Evolutionary conservation across 2,113 vertebrate genomes (phyloP).

Genomic region (Nematolebias whitei): DNA sequence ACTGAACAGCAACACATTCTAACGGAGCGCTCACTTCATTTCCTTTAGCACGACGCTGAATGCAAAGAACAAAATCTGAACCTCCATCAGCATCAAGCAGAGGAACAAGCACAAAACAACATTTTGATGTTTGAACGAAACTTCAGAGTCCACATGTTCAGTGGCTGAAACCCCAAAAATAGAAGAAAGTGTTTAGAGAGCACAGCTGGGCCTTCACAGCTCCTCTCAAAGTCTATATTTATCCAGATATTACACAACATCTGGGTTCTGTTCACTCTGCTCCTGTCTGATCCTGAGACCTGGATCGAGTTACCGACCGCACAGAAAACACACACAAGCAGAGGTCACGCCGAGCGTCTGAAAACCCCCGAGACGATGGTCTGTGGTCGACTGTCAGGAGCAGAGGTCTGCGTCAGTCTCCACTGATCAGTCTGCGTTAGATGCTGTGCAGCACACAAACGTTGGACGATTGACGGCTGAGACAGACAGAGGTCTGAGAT

Average conservation of each 20-base stretch:
- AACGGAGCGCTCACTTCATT: too few relatives aligned
- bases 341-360: slow-evolving; percentile 37
- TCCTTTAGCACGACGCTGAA: too few relatives aligned
- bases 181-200: slow-evolving; percentile 52
- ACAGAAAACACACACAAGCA: slow-evolving; percentile 55
- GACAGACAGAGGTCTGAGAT: too few relatives aligned
- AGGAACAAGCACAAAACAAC: neutral
- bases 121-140: too few relatives aligned
- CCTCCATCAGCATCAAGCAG: too few relatives aligned
- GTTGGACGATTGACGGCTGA: too few relatives aligned
- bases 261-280: slow-evolving; percentile 72
- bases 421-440: too few relatives aligned
- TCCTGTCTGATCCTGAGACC: slow-evolving; percentile 61
- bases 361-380: slow-evolving; percentile 61
- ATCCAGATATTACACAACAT: slow-evolving; percentile 62
- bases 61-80: too few relatives aligned
- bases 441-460: too few relatives aligned
- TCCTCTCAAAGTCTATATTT: slow-evolving; percentile 60
- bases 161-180: slow-evolving; percentile 50
- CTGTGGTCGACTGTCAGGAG: slow-evolving; percentile 24
- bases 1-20: too few relatives aligned
- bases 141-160: slow-evolving; percentile 13
- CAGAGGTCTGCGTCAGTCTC: neutral
- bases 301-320: slow-evolving; percentile 68
- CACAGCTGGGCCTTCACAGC: slow-evolving; percentile 34